phyloP scores from a whole-genome alignment of 2,113 vertebrate species.

The Trinectes maculatus region DNA sequence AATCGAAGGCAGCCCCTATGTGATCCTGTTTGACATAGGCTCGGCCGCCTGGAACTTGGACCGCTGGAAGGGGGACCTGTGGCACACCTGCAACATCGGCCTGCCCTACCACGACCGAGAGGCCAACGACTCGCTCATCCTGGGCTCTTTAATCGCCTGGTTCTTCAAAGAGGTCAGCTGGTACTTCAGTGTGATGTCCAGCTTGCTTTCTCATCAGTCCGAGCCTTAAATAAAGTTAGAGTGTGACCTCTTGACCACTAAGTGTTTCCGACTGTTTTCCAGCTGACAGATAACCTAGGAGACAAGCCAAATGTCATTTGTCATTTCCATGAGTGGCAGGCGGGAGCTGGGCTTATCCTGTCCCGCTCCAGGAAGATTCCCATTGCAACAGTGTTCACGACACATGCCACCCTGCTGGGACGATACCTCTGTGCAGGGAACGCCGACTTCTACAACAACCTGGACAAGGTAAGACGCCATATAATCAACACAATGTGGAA shows the following conservation, averaged over 20 bases:
- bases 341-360: conserved; percentile 90
- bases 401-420: conserved; percentile 94
- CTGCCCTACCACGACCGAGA: conserved; percentile 91
- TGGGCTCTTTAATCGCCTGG: conserved; percentile 93
- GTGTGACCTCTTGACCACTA: background rate
- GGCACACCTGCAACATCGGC: conserved; percentile 88
- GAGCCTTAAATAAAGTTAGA: background rate
- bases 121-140: conserved; percentile 91
- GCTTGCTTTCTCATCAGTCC: too few species aligned
- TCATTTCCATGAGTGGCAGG: conserved; percentile 98
- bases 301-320: conserved; percentile 85
- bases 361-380: conserved; percentile 87
- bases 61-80: conserved; percentile 94
- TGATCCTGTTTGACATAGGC: conserved; percentile 91
- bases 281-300: conserved; percentile 87
- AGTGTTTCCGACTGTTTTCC: background rate
- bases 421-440: conserved; percentile 95
- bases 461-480: conserved; percentile 85
- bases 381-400: conserved; percentile 93
- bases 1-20: conserved; percentile 94
- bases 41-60: conserved; percentile 93
- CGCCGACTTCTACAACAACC: conserved; percentile 95
- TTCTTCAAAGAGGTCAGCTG: conserved; percentile 93
- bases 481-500: too few species aligned
- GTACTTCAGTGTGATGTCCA: too few species aligned